Percentiles rank a stretch among this genome's conserved stretches.
Conservation (phyloP, 2,888 invertebrate genomes). For the Lepas anatifera region DNA sequence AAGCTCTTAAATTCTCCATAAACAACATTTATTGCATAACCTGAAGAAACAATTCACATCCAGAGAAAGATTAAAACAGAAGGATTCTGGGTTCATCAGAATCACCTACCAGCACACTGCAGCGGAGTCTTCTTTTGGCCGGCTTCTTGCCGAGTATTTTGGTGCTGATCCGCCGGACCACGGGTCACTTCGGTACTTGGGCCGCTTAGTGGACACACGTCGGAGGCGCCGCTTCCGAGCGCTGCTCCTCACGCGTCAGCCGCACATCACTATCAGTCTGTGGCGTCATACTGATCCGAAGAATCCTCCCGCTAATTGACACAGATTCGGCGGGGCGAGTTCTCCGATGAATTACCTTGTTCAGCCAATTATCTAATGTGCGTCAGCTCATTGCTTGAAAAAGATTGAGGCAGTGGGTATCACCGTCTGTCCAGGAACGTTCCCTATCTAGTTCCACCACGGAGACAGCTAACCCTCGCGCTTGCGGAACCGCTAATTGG, state of each 20-base stretch:
- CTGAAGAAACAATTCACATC: no score
- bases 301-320: no score
- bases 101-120: conserved; percentile 11
- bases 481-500: no score
- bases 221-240: background rate
- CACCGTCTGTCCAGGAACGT: no score
- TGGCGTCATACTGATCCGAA: no score
- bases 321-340: no score
- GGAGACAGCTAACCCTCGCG: no score
- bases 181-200: background rate
- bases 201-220: conserved; percentile 4
- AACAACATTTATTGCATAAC: no score
- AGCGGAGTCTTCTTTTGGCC: background rate
- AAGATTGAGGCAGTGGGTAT: no score
- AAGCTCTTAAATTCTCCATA: background rate
- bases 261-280: background rate
- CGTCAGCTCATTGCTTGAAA: background rate
- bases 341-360: background rate
- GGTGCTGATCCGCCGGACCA: conserved; percentile 9
- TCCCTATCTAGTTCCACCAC: no score
- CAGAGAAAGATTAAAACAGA: no score
- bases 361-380: background rate
- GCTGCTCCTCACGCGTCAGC: background rate
- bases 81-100: no score
- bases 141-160: conserved; percentile 6